phyloP scores from a whole-genome alignment of 1,140 invertebrate genomes.

The Samia ricini region DNA sequence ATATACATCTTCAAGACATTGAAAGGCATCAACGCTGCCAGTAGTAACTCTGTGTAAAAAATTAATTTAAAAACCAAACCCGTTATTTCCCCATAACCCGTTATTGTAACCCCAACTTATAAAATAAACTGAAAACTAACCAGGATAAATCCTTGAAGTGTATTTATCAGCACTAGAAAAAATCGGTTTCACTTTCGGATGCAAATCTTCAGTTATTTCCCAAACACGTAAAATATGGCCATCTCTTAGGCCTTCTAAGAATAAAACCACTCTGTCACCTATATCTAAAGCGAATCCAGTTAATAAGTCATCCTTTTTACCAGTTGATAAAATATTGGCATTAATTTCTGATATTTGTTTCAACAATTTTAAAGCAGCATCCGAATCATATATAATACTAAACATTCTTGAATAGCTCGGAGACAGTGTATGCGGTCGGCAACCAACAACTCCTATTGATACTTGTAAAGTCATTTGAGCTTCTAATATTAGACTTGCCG shows the following conservation, averaged over 20 bases:
- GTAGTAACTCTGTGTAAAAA: conserved; percentile 10
- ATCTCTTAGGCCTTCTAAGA: conserved; percentile 52
- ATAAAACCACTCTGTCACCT: conserved; percentile 45
- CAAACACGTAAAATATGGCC: conserved; percentile 49
- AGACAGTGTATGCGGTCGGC: conserved; percentile 33
- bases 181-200: conserved; percentile 38
- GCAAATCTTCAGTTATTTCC: conserved; percentile 48
- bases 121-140: not conserved
- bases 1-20: conserved; percentile 51
- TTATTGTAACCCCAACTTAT: not conserved
- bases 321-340: conserved; percentile 19
- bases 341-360: conserved; percentile 44
- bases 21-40: conserved; percentile 37
- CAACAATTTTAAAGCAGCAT: conserved; percentile 31
- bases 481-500: conserved; percentile 40
- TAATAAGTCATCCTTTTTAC: conserved; percentile 31
- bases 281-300: conserved; percentile 59
- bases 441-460: conserved; percentile 59
- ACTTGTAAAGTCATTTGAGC: conserved; percentile 60
- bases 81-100: conserved; percentile 61
- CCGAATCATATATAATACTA: conserved; percentile 30
- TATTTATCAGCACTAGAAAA: conserved; percentile 54
- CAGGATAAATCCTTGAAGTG: conserved; percentile 50
- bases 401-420: conserved; percentile 51
- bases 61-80: conserved; percentile 6